Evolutionary conservation across 2,113 vertebrate species (phyloP), one percentile per base, ranked within the genome.

Genomic region (Asarcornis scutulata): DNA sequence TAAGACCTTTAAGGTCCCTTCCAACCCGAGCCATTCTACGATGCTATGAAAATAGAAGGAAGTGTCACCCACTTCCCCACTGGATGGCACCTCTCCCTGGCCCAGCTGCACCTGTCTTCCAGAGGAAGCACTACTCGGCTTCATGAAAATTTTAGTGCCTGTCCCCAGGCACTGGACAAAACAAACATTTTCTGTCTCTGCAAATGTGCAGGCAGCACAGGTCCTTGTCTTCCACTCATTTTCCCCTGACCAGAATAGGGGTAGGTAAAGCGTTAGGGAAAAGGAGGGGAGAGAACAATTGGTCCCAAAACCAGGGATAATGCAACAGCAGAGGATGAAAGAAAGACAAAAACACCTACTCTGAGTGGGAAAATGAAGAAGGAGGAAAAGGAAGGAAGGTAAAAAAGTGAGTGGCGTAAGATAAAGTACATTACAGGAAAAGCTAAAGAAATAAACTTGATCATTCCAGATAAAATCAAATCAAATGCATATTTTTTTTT

Each of bases 21-120:
- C 40, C 13, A 40, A 40, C 13, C 40, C 40, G 40, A 40, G 40
- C 40, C 44, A 44, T 8, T 44, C 44, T 17, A 44, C 8, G 44
- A 44, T 44, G 44, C 44, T 44, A 17, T 44, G 38, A 55, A 60
- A 63, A 59, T 1, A 17, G 58, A 42, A 80, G 31, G 36, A 44
- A 31, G 25, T 40, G 58, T 79, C 13, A 36, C 11, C 9, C 15
- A 25, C 34, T 60, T 0, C 0, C 10, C 9, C 7, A 17, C 10
- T 18, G 46, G 21, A 23, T 5, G 27, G 21, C 46, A 59, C 6
- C 38, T 79, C 36, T 40, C 64, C 32, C 9, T 9, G 3, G 36
- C 7, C 31, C 53, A 40, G 42, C 8, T 38, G 16, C 1, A 7
- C 17, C 6, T n/a, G 11, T n/a, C 11, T 34, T 13, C 32, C 26